A percentile compares a stretch with the other conserved stretches of the same genome.
Conservation (phyloP, 2,113 vertebrate genomes). For the Ellobius talpinus region DNA sequence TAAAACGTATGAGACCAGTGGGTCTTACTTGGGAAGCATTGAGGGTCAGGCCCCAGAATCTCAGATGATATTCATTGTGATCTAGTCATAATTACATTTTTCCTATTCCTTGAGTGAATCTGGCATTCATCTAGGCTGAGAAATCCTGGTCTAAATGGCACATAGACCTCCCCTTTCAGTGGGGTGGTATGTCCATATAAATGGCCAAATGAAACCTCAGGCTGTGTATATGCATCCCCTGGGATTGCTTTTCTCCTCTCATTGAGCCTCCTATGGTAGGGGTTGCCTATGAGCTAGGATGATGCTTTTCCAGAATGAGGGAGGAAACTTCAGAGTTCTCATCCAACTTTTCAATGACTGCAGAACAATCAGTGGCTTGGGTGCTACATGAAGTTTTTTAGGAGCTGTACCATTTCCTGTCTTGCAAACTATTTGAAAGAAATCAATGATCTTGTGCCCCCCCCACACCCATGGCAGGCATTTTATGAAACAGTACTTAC, state of each 20-base stretch:
- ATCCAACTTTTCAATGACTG: background rate
- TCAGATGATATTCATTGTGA: background rate
- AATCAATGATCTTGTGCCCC: background rate
- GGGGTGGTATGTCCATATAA: background rate
- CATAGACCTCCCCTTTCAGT: background rate
- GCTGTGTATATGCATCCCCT: background rate
- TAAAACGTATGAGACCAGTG: background rate
- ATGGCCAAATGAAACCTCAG: background rate
- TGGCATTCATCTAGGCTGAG: background rate
- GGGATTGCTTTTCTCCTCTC: background rate
- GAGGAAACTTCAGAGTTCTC: conserved; percentile 14
- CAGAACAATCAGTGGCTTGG: background rate
- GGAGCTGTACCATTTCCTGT: background rate
- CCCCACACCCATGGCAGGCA: background rate
- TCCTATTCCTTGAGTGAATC: background rate
- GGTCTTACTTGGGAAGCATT: background rate
- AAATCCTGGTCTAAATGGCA: background rate
- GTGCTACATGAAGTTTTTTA: background rate
- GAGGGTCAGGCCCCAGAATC: background rate
- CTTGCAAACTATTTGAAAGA: conserved; percentile 14
- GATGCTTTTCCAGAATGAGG: background rate
- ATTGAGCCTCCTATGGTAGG: background rate
- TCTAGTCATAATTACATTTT: background rate
- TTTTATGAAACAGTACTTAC: background rate
- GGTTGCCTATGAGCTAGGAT: background rate